These are phyloP conservation scores for Meriones psammophilus DNA, from an alignment of 2,797 vertebrate species.

Conservation along the genomic window DNA sequence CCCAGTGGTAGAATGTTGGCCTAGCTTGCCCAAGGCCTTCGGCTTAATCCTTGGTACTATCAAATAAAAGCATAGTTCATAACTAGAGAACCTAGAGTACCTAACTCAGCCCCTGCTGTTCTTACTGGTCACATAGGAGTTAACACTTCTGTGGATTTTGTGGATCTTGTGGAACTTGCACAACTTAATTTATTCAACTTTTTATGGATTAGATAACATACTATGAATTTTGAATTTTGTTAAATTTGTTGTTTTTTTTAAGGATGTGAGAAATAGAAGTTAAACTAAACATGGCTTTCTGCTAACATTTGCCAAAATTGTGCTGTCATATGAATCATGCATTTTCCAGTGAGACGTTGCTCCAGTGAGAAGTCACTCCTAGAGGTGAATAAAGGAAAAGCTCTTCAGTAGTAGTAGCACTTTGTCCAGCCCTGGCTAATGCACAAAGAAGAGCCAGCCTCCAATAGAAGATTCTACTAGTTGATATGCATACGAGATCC, in stretches of 20 bases:
- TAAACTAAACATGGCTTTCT: constrained; percentile 1
- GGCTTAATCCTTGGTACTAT: background rate
- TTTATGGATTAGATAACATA: background rate
- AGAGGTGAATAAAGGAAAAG: background rate
- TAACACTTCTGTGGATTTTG: background rate
- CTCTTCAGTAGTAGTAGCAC: background rate
- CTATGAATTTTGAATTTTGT: background rate
- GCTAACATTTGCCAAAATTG: constrained; percentile 54
- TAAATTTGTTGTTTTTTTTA: background rate
- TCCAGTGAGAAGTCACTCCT: background rate
- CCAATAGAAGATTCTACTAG: background rate
- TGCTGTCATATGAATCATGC: background rate
- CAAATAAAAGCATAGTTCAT: background rate
- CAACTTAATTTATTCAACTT: constrained; percentile 19
- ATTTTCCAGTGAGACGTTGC: background rate
- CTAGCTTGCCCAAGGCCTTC: background rate
- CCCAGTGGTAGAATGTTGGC: too few species aligned
- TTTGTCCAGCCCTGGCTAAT: background rate
- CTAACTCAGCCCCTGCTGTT: background rate
- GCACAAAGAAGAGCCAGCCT: background rate
- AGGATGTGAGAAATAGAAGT: background rate
- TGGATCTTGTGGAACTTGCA: constrained; percentile 40
- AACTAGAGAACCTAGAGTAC: background rate
- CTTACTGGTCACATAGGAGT: background rate
- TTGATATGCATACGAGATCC: background rate